Evolutionary conservation across 1,140 invertebrate species (phyloP), one percentile per base, ranked within the genome.

Genomic region (Penaeus vannamei): DNA sequence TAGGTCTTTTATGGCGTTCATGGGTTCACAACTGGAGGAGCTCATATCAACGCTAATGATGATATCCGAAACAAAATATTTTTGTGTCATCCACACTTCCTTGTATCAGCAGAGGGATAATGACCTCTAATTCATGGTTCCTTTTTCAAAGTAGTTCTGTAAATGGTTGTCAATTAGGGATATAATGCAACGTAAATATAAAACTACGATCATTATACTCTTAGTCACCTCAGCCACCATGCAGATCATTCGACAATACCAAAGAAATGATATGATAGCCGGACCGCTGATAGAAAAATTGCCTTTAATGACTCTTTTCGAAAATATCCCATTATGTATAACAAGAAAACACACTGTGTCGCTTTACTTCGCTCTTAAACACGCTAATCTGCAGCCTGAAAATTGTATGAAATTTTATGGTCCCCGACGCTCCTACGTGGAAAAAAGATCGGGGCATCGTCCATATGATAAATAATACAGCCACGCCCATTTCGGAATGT

Each of bases 271-370:
- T 64, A 84, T 84, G 62, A 64, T 64, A 66, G 19, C 83, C 61
- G 23, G 83, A 66, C 69, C 83, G 62, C 42, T 84, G n/a, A 29
- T 17, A n/a, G 62, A 42, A 66, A 84, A 84, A 84, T 84, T 66
- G 60, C 59, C 36, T 64, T 66, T 84, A 84, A 66, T 84, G 62
- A 84, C 83, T 84, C 59, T 69, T 62, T 84, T 36, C 53, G 53
- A 53, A 53, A 53, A 53, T 53, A 53, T 53, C 53, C 53, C 53
- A 53, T 53, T 53, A 53, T 84, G 22, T 64, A 26, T 32, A 32
- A 66, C 76, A 29, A 79, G 76, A 79, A 29, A 79, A 79, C n/a
- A 46, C 23, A 36, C 20, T 23, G n/a, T 79, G 46, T 36, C 76
- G 29, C 76, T 79, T 19, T 29, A 29, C 14, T 29, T 79, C 76